Evolutionary conservation across 2,888 invertebrate species (phyloP), one percentile per base, ranked within the genome.

Genomic region (Luperina nickerlii): DNA sequence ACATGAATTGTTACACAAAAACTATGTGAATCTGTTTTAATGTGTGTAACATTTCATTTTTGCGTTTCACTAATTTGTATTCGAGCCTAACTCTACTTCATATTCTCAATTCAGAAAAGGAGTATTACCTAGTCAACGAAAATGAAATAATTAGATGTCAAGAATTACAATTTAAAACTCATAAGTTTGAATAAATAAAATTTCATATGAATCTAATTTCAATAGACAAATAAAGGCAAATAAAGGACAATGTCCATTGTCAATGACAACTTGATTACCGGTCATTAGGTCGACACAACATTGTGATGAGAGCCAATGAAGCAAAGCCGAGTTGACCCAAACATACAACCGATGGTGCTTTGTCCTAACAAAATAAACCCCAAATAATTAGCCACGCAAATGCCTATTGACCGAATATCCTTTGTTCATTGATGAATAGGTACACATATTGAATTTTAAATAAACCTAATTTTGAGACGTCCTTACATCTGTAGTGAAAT

Each of bases 331-430:
- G 90, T 92, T 94, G 93, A 94, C 94, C 93, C 93, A 92, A 93
- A 92, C 94, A 92, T 91, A 91, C 92, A 92, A 93, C 91, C 71
- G 51, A 81, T 86, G 82, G 81, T 90, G 90, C 90, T 89, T 91
- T 89, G 94, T 95, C 96, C 96, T 96, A 96, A 96, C 95, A 96
- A 95, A 96, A 96, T 95, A 96, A 91, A 94, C 92, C 95, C 95
- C 93, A 93, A 95, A 95, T 95, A 95, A 96, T 95, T 95, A 95
- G 92, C 84, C 81, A 84, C 82, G 78, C 76, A 81, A 86, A 88
- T 81, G 57, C 78, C 63, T 54, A 85, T 87, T 80, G 81, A 77
- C 78, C 76, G 81, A 75, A 81, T 81, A 79, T 42, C 74, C 62
- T 83, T 75, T 79, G 69, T 78, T 73, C 82, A 85, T 74, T 72